Conservation (phyloP, 2,113 vertebrate genomes). For the Quiscalus mexicanus region DNA sequence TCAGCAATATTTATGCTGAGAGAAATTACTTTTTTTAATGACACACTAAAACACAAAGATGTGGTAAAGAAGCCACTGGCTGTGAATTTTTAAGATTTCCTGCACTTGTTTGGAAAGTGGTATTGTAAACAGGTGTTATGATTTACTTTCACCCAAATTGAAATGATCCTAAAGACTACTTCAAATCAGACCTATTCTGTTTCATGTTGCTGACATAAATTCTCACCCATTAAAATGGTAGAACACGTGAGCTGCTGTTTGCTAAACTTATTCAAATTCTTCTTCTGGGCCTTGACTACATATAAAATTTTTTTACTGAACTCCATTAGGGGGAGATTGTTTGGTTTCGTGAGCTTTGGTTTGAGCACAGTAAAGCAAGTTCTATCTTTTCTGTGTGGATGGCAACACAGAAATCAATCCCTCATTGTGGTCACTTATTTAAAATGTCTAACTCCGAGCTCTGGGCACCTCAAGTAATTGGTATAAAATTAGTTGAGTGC, state of each 20-base stretch:
- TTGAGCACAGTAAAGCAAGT: not conserved
- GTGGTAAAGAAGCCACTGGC: not conserved
- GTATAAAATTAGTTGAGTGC: not conserved
- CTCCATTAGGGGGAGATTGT: rapidly evolving
- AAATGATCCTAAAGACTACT: not conserved
- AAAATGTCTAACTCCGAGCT: not conserved
- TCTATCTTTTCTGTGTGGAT: not conserved
- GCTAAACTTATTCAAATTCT: not conserved
- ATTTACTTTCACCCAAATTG: not conserved
- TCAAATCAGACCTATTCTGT: not conserved
- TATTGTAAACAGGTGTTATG: not conserved
- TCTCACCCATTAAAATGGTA: not conserved
- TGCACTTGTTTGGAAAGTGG: not conserved
- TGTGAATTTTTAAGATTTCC: not conserved
- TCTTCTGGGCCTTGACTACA: not conserved
- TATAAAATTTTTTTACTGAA: not conserved
- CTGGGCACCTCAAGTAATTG: not conserved
- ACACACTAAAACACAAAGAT: not conserved
- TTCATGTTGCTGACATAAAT: not conserved
- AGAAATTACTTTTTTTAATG: not conserved
- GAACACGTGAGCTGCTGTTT: not conserved
- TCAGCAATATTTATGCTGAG: not conserved
- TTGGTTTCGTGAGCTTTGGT: not conserved
- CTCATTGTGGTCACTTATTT: not conserved
- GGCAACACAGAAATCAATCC: not conserved